A percentile compares a stretch with the other conserved stretches of the same genome.
Evolutionary conservation across 2,888 invertebrate species (phyloP).

Genomic region (Fragum fragum): DNA sequence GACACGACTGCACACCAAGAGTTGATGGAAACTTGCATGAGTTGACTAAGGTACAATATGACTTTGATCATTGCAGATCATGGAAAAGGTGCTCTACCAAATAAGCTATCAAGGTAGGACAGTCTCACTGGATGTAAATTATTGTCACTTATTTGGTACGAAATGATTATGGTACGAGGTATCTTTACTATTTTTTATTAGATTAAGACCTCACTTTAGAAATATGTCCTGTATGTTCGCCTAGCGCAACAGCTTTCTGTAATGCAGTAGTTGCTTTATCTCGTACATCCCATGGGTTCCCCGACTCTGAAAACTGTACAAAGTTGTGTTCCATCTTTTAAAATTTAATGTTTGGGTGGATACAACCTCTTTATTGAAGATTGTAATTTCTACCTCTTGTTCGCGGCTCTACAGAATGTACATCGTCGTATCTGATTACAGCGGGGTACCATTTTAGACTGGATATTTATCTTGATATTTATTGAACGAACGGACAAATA

Average conservation of each 20-base stretch:
- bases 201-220: constrained; percentile 55
- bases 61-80: too few species aligned
- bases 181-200: too few species aligned
- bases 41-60: too few species aligned
- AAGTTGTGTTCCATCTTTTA: constrained; percentile 20
- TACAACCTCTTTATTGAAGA: neutral
- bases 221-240: constrained; percentile 73
- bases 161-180: too few species aligned
- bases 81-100: too few species aligned
- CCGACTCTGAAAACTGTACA: constrained; percentile 36
- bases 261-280: constrained; percentile 66
- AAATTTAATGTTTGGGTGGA: neutral
- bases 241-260: constrained; percentile 66
- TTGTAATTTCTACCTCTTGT: neutral
- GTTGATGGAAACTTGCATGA: too few species aligned
- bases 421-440: neutral
- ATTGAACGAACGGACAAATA: too few species aligned
- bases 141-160: too few species aligned
- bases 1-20: too few species aligned
- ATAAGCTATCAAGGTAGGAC: too few species aligned
- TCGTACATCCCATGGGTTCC: constrained; percentile 72
- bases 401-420: neutral
- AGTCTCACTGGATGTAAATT: too few species aligned
- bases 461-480: too few species aligned
- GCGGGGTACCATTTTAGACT: neutral